Base-by-base conservation (phyloP, 1,140 invertebrate genomes). In the Drosophila ogumai region DNA sequence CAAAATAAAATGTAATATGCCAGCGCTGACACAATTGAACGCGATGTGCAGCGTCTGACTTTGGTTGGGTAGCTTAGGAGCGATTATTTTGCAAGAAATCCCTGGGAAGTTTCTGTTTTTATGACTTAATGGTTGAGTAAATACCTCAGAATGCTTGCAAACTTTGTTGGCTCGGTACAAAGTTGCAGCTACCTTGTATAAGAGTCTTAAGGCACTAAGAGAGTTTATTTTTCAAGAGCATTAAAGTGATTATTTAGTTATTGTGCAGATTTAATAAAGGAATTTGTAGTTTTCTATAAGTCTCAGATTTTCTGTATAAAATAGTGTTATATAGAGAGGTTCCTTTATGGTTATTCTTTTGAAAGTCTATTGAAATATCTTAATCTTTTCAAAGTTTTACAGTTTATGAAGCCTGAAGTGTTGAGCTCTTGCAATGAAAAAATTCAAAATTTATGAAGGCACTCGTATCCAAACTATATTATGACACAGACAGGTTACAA, bases 1-100 rank as follows among this genome's bases (percentile, higher is more conserved):
- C 64, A 76, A 77, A 88, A 76, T 80, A 66, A 64, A 80, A 68
- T 81, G 57, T 75, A 63, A 73, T 69, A 73, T 87, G 59, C 43
- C 57, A 73, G 40, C 67, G 50, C 60, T 63, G 74, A 75, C 63
- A 79, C 59, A 79, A 64, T 65, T 71, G 59, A 63, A 72, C 55
- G 61, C 44, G 25, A 64, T 49, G 52, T 43, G 36, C 44, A 58
- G 17, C 31, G 8, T 22, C 50, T 47, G 64, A 25, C 43, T 57
- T 40, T 7, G 15, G 4, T 3, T 25, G n/a, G 19, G 15, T 6
- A 17, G 43, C 31, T 58, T 12, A 36, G 15, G 31, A 49, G n/a
- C 8, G 36, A 71, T 71, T 69, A 44, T 31, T 31, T 54, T 15
- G 13, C 22, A n/a, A 15, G 17, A 22, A 22, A 12, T 43, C 36